Evolutionary conservation across 2,113 vertebrate species (phyloP).

Genomic region (Pyxicephalus adspersus): DNA sequence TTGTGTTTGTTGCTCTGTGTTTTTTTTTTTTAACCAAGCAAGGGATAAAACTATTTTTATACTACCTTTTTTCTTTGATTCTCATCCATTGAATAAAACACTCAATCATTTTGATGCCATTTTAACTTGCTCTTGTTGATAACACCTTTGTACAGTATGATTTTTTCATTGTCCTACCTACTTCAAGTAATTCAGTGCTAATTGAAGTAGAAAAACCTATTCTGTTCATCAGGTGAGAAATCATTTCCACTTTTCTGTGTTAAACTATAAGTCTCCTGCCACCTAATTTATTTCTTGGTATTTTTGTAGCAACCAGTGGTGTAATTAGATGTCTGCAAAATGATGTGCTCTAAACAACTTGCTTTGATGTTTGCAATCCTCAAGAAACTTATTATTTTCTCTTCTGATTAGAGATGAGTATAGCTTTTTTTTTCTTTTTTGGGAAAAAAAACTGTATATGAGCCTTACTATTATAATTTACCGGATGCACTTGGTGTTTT

Average conservation of each 20-base stretch:
- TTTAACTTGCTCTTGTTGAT: constrained; percentile 7
- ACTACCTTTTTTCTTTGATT: neutral
- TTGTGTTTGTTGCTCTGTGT: no score
- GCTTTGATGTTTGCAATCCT: neutral
- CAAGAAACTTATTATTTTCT: no score
- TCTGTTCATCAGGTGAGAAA: constrained; percentile 1
- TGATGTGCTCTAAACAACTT: neutral
- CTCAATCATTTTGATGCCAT: constrained; percentile 1
- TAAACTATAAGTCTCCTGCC: neutral
- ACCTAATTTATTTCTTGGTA: neutral
- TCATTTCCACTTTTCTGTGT: neutral
- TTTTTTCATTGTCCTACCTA: constrained; percentile 2
- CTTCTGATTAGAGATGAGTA: no score
- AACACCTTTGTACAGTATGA: neutral
- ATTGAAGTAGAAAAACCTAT: constrained; percentile 26
- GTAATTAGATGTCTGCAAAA: neutral
- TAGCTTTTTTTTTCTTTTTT: no score
- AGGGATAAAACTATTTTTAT: neutral
- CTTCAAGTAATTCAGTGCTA: constrained; percentile 27
- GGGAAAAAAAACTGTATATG: no score
- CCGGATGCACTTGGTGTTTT: no score
- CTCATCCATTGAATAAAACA: neutral
- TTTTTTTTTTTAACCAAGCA: no score
- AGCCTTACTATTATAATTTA: no score
- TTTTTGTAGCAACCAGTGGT: neutral